A percentile compares a stretch with the other conserved stretches of the same genome.
Conservation (phyloP, 37 sponge, comb jelly and placozoan genomes). For the Eunapius fragilis region DNA sequence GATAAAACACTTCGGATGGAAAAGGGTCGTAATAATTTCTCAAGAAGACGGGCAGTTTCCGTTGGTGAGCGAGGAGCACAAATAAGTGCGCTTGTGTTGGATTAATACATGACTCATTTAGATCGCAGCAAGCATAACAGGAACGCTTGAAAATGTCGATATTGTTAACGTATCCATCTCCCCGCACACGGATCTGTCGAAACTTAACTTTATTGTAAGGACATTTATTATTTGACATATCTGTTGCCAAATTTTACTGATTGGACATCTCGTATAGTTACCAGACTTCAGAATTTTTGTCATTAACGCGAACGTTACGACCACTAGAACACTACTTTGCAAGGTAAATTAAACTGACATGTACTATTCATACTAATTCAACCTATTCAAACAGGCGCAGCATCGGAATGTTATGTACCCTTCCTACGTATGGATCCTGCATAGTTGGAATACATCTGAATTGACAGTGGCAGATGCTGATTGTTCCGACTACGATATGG, state of each 20-base stretch:
- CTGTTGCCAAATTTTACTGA: not conserved
- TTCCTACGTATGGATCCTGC: conserved; percentile 44
- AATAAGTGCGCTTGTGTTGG: not conserved
- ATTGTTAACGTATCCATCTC: not conserved
- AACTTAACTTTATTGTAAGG: not conserved
- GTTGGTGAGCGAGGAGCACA: not conserved
- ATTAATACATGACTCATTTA: not conserved
- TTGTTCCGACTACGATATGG: conserved; percentile 20
- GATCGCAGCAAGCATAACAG: not conserved
- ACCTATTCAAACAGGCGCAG: conserved; percentile 25
- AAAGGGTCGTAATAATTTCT: not conserved
- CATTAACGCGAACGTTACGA: conserved; percentile 18
- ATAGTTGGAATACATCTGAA: conserved; percentile 40
- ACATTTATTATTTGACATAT: not conserved
- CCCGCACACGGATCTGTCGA: not conserved
- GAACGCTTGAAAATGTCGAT: not conserved
- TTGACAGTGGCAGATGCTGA: not conserved
- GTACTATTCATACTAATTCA: not conserved
- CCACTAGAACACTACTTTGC: conserved; percentile 31
- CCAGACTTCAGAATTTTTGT: conserved; percentile 32
- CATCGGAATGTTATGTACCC: conserved; percentile 21
- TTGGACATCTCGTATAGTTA: conserved; percentile 14
- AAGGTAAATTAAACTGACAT: conserved; percentile 2
- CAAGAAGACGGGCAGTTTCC: not conserved
- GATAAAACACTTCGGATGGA: not conserved